A percentile compares a stretch with the other conserved stretches of the same genome.
These are phyloP conservation scores for Linurgus olivaceus DNA, from an alignment of 2,797 vertebrate genomes.

Conservation along the genomic window DNA sequence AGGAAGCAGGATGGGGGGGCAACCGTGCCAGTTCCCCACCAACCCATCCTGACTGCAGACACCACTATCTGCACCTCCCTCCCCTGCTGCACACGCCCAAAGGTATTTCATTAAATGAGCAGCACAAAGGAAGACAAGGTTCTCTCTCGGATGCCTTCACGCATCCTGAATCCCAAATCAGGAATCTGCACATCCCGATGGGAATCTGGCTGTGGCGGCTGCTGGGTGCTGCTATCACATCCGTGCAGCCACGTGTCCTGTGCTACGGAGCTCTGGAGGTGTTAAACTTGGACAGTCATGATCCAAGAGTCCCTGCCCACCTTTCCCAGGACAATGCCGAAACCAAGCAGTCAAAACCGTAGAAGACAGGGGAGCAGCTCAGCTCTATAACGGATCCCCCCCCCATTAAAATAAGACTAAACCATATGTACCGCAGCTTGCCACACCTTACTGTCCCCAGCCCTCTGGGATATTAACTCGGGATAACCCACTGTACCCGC, in stretches of 20 bases:
- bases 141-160: background rate
- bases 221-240: background rate
- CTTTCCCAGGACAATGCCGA: background rate
- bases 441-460: background rate
- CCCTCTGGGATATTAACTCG: background rate
- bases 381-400: background rate
- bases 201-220: background rate
- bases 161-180: background rate
- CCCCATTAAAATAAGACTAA: background rate
- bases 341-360: rapidly evolving
- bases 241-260: background rate
- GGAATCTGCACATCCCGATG: rapidly evolving
- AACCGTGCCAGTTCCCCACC: rapidly evolving
- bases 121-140: background rate
- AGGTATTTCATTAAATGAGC: background rate
- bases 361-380: background rate
- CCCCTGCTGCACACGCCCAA: background rate
- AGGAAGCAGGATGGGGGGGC: background rate
- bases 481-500: background rate
- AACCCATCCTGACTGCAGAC: background rate
- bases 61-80: background rate
- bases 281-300: background rate
- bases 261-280: rapidly evolving
- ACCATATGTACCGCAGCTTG: background rate
- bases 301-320: background rate